Conservation (phyloP, 2,797 vertebrate genomes). For the Gymnoscopelus microlampas region DNA sequence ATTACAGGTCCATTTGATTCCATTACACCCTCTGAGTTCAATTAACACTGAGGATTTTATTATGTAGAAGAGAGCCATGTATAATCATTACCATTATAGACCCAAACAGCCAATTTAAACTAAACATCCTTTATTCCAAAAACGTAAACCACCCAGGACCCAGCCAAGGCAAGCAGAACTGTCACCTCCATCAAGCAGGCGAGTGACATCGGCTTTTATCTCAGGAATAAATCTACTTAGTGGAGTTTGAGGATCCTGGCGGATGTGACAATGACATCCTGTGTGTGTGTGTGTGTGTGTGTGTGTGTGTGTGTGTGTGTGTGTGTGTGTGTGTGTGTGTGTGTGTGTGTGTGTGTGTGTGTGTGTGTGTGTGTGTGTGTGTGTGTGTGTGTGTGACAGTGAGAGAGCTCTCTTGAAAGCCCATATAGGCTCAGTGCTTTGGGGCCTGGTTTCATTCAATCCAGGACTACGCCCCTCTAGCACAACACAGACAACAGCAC, state of each 20-base stretch:
- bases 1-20: no score
- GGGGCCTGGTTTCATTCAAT: slow-evolving; percentile 3
- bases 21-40: no score
- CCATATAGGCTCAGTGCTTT: slow-evolving; percentile 1
- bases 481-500: slow-evolving; percentile 31
- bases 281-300: neutral
- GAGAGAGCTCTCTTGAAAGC: neutral
- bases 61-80: no score
- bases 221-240: slow-evolving; percentile 19
- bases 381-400: neutral
- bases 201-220: slow-evolving; percentile 1
- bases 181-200: neutral
- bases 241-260: neutral
- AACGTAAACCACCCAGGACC: no score
- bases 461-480: neutral
- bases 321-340: neutral
- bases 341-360: neutral
- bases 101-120: no score
- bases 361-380: neutral
- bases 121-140: no score
- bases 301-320: neutral
- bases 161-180: no score
- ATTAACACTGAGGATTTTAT: no score
- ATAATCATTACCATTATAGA: no score
- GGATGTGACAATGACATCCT: neutral